Percentiles rank a stretch among this genome's conserved stretches.
These are phyloP conservation scores for Nesidiocoris tenuis DNA, from an alignment of 2,888 invertebrate genomes.

Conservation along the genomic window DNA sequence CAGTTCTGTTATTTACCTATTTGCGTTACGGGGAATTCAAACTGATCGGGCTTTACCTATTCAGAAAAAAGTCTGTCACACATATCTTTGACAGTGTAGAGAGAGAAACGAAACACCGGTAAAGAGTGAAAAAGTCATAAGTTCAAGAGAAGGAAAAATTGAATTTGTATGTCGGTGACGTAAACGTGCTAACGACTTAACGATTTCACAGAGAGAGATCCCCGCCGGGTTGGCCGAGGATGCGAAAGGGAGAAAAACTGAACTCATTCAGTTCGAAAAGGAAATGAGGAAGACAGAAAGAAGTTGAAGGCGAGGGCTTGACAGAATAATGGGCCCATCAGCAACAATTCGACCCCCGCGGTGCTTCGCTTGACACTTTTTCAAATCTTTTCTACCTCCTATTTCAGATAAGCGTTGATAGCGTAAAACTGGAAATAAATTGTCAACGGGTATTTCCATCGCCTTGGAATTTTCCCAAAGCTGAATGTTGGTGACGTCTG, in stretches of 20 bases:
- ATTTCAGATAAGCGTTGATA: neutral
- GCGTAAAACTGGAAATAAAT: neutral
- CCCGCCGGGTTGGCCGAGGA: neutral
- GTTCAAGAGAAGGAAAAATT: slow-evolving; percentile 10
- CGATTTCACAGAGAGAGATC: slow-evolving; percentile 3
- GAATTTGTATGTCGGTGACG: slow-evolving; percentile 28
- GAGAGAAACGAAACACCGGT: too few relatives aligned
- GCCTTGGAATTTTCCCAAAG: neutral
- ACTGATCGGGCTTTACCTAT: too few relatives aligned
- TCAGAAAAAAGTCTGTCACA: too few relatives aligned
- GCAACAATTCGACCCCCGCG: neutral
- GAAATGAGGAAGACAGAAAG: neutral
- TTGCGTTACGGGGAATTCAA: too few relatives aligned
- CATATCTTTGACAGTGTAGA: too few relatives aligned
- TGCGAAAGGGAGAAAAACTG: neutral
- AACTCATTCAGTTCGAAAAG: neutral
- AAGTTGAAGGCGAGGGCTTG: neutral
- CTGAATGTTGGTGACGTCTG: neutral
- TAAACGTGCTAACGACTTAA: slow-evolving; percentile 32
- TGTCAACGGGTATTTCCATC: neutral
- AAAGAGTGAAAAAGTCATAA: too few relatives aligned
- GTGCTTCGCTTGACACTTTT: neutral
- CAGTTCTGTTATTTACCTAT: too few relatives aligned
- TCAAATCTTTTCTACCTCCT: neutral
- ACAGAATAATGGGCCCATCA: neutral